phyloP scores from a whole-genome alignment of 2,797 vertebrate genomes.

The Hylomyscus alleni region DNA sequence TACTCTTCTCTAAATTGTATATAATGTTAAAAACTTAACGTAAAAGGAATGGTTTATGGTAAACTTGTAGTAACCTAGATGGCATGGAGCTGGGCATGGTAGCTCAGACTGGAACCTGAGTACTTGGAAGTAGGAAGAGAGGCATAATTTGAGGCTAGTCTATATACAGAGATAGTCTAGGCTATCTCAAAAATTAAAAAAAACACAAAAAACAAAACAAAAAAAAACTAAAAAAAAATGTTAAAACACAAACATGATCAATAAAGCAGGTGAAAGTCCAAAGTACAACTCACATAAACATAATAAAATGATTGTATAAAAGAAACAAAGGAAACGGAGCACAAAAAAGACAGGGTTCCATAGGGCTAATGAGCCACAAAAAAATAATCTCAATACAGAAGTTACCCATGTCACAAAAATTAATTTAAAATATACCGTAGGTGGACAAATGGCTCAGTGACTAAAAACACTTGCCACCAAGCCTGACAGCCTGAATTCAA shows the following conservation, averaged over 20 bases:
- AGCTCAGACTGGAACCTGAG: background rate
- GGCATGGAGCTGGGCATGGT: background rate
- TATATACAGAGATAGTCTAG: background rate
- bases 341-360: background rate
- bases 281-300: background rate
- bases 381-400: background rate
- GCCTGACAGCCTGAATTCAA: background rate
- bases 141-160: background rate
- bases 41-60: background rate
- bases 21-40: background rate
- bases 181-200: background rate
- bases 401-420: background rate
- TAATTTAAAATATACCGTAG: background rate
- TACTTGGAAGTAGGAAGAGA: background rate
- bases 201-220: background rate
- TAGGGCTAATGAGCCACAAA: background rate
- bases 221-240: background rate
- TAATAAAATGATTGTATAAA: background rate
- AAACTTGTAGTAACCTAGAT: background rate
- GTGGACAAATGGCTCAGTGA: background rate
- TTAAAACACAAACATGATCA: background rate
- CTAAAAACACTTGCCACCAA: background rate
- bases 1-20: background rate
- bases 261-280: background rate
- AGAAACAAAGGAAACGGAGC: background rate